Percentiles rank a stretch among this genome's conserved stretches.
Conservation (phyloP, 2,113 vertebrate genomes). For the Nibea albiflora region DNA sequence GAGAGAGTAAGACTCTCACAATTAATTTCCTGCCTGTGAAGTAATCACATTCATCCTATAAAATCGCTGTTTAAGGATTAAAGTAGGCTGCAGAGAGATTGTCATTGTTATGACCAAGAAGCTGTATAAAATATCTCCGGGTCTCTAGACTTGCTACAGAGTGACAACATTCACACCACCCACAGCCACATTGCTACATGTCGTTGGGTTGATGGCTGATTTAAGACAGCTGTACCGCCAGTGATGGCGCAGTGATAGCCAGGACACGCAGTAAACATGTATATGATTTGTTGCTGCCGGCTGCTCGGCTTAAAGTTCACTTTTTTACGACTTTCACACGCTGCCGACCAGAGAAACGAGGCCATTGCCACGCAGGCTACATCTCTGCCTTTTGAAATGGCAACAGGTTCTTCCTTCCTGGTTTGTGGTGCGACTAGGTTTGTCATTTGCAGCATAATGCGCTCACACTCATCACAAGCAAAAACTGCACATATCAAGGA, state of each 20-base stretch:
- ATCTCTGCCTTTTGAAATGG: too few species aligned
- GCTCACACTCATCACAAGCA: conserved; percentile 4
- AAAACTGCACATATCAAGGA: background rate
- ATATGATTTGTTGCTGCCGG: conserved; percentile 19
- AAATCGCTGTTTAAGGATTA: conserved; percentile 48
- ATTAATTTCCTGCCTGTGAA: conserved; percentile 65
- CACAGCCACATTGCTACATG: conserved; percentile 16
- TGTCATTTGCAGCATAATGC: background rate
- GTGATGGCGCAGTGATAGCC: conserved; percentile 29
- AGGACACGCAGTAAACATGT: conserved; percentile 26
- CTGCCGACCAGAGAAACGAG: conserved; percentile 1
- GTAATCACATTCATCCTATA: conserved; percentile 47
- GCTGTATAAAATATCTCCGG: conserved; percentile 7
- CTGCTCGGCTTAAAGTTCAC: conserved; percentile 18
- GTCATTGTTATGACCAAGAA: background rate
- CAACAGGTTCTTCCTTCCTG: background rate
- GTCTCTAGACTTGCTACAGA: conserved; percentile 42
- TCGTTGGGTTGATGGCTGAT: conserved; percentile 47
- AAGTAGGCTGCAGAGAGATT: conserved; percentile 25
- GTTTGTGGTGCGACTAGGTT: conserved; percentile 32
- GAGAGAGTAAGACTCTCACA: conserved; percentile 32
- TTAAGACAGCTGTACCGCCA: conserved; percentile 44
- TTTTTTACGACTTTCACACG: conserved; percentile 30
- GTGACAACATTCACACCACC: conserved; percentile 49
- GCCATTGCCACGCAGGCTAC: background rate